Evolutionary conservation across 2,113 vertebrate genomes (phyloP).

Genomic region (Tyto alba): DNA sequence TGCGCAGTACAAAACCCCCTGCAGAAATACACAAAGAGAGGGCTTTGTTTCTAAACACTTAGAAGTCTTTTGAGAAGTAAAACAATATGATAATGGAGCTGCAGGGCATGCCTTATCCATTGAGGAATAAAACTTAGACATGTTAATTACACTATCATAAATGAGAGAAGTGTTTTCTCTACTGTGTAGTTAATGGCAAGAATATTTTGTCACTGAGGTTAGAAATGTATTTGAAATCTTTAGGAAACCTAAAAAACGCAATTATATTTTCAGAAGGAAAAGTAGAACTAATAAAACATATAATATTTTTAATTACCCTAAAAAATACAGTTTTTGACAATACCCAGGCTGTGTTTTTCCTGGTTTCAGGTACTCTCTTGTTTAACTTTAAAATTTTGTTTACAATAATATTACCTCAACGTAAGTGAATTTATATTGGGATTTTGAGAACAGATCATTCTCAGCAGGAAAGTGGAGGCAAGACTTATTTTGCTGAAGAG

Average conservation of each 20-base stretch:
- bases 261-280: not conserved
- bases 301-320: not conserved
- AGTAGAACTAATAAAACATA: not conserved
- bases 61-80: not conserved
- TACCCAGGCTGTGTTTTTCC: not conserved
- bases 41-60: not conserved
- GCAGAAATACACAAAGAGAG: not conserved
- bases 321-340: not conserved
- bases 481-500: not conserved
- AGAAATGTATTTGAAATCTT: not conserved
- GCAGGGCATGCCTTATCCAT: not conserved
- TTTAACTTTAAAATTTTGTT: not conserved
- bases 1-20: fast-evolving
- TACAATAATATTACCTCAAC: not conserved
- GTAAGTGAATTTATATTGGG: not conserved
- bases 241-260: not conserved
- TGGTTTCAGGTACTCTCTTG: not conserved
- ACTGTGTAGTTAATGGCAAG: not conserved
- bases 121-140: not conserved
- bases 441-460: not conserved
- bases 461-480: not conserved
- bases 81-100: not conserved
- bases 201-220: not conserved
- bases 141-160: not conserved
- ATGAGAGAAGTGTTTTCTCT: not conserved